These are phyloP conservation scores for Etia nguti DNA, from an alignment of 2,113 vertebrate species.

Conservation along the genomic window DNA sequence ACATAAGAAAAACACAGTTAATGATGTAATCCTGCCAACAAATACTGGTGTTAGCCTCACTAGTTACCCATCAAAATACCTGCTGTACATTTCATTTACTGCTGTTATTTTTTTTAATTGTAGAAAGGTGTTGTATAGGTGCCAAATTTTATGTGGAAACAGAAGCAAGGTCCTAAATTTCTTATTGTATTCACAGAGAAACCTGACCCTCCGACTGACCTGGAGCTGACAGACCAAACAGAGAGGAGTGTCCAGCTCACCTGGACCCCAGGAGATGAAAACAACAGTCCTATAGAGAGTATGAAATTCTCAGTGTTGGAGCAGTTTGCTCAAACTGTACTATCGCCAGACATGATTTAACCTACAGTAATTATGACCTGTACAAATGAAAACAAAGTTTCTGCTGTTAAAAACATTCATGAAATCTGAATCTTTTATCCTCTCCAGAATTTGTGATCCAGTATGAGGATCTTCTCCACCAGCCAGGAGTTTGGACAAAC, in stretches of 20 bases:
- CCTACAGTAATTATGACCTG: not conserved
- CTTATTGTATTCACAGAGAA: slow-evolving; percentile 71
- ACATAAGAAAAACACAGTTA: not conserved
- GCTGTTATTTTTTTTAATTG: not conserved
- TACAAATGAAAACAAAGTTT: not conserved
- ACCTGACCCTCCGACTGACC: slow-evolving; percentile 86
- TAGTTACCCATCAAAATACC: not conserved
- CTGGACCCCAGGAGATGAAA: slow-evolving; percentile 89
- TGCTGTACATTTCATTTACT: not conserved
- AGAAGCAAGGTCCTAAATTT: not conserved
- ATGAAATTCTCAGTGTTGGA: not conserved
- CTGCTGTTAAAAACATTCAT: not conserved
- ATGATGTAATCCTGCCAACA: not conserved
- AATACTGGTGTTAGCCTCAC: not conserved
- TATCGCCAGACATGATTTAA: not conserved
- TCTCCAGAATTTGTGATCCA: slow-evolving; percentile 85
- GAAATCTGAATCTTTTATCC: not conserved
- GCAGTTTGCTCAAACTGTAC: not conserved
- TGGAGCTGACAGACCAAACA: slow-evolving; percentile 85
- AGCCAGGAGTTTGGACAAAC: slow-evolving; percentile 83
- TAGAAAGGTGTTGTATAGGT: not conserved
- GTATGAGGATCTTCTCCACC: slow-evolving; percentile 85
- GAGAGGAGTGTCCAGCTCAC: slow-evolving; percentile 85
- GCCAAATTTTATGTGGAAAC: not conserved
- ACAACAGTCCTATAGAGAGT: slow-evolving; percentile 87